Evolutionary conservation across 1,140 invertebrate species (phyloP), one percentile per base, ranked within the genome.

Genomic region (Drosophila rhopaloa): DNA sequence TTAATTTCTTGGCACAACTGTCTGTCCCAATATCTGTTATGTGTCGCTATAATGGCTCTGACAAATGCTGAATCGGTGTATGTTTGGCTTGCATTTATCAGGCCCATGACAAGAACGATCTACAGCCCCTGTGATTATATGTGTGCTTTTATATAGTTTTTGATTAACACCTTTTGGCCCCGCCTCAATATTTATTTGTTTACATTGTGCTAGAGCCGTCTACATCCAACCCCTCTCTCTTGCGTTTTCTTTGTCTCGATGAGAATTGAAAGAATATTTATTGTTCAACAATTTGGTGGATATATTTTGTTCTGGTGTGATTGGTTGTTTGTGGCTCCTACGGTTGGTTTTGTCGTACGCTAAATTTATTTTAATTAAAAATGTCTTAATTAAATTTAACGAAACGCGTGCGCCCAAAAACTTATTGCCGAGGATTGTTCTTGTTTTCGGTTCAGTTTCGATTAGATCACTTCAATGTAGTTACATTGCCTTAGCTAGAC

Each of bases 321-420:
- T 67, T 76, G 61, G 13, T 51, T 56, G 50, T 38, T 35, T 48
- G 43, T 48, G 32, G 51, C 46, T 48, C 41, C 57, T 50, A 62
- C 67, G 46, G 48, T 76, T 56, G 40, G 7, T 67, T 72, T 68
- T 72, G 80, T 67, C 68, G 51, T 47, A 80, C 76, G 84, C 83
- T 74, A 89, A 83, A 89, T 88, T 89, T 80, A 77, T 88, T 68
- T 89, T 89, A 88, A 88, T 86, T 86, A 88, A 83, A 70, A 86
- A 76, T 88, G 83, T 80, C 83, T 86, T 79, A 73, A 89, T 81
- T 73, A 65, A 86, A 86, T 86, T 72, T 68, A 79, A 76, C 48
- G 50, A 72, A 78, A 68, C 54, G 75, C 59, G 59, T 59, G 76
- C 67, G 55, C 56, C 50, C 10, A 37, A 1, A 47, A 72, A 56